Evolutionary conservation across 2,888 invertebrate species (phyloP), one percentile per base, ranked within the genome.

Genomic region (Cecidostiba fungosa): DNA sequence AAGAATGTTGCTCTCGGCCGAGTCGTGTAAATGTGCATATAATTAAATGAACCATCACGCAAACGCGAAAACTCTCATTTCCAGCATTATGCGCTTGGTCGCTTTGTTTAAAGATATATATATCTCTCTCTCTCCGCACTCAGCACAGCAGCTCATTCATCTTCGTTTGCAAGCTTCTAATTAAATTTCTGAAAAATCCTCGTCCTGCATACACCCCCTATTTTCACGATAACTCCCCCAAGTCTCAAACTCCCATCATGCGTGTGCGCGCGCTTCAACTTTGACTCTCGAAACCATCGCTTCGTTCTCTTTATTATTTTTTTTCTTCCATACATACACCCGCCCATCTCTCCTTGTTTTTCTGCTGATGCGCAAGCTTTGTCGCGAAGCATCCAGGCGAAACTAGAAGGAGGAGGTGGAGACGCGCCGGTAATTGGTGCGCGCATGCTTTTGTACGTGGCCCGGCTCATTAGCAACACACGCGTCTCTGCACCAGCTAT

Each of bases 381-480:
- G 79, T 84, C 43, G 26, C 32, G 19, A 5, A n/a, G 23, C 72
- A 73, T 47, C 59, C 62, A 66, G n/a, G n/a, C n/a, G 66, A 19
- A 66, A 62, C 62, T n/a, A 14, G 29, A 54, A 76, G 47, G 73
- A 23, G 23, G 72, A n/a, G 59, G 26, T 76, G 62, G 62, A 59
- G 69, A 23, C n/a, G 23, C 76, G 66, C 54, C 29, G 77, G 86
- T 88, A 87, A 87, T 88, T 87, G 88, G 87, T 69, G 77, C 79
- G 85, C 82, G 86, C 78, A 70, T 23, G 74, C 86, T 88, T 87
- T 86, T 87, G 87, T 85, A 69, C 85, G 69, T 50, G 36, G 74
- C 76, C 82, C 76, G 84, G 88, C 87, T 88, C 87, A 85, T 88
- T 88, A 88, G 87, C 77, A 83, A 77, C 87, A 87, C 88, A 86